Evolutionary conservation across 2,888 invertebrate genomes (phyloP), one percentile per base, ranked within the genome.

Genomic region (Melanotus villosus): DNA sequence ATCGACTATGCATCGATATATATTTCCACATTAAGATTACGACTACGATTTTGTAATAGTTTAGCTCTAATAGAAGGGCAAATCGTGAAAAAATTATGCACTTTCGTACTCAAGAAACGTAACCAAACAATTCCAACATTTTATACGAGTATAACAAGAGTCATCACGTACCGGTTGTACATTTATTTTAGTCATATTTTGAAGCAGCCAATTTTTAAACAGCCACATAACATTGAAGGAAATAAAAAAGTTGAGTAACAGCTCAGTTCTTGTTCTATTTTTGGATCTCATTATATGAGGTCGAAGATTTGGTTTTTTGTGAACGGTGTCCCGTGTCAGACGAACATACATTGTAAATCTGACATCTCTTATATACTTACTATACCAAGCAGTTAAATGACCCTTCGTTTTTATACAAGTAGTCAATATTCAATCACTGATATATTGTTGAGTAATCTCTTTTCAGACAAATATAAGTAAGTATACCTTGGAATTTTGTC

Each of bases 1-100:
- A 80, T 80, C 79, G 73, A 75, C 63, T 60, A 36, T 60, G 26
- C 43, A 58, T 26, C 26, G 43, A 50, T 50, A 58, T 30, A 14
- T 43, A 43, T 26, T 34, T 34, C 34, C 12, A n/a, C 34, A 12
- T 34, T 34, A 34, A 34, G 12, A n/a, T n/a, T n/a, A n/a, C 12
- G 34, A 1, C 5, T 34, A 12, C 12, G 3, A 34, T 34, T 12
- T 12, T 12, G 34, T 12, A 34, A 34, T 30, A n/a, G n/a, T n/a
- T n/a, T n/a, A n/a, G n/a, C n/a, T n/a, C n/a, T n/a, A n/a, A n/a
- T n/a, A n/a, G n/a, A n/a, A n/a, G n/a, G n/a, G n/a, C n/a, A n/a
- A n/a, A n/a, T n/a, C n/a, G n/a, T n/a, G n/a, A n/a, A n/a, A n/a
- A n/a, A n/a, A n/a, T n/a, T n/a, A n/a, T n/a, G n/a, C n/a, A n/a